Evolutionary conservation across 2,888 invertebrate genomes (phyloP), one percentile per base, ranked within the genome.

Genomic region (Prionchulus punctatus): DNA sequence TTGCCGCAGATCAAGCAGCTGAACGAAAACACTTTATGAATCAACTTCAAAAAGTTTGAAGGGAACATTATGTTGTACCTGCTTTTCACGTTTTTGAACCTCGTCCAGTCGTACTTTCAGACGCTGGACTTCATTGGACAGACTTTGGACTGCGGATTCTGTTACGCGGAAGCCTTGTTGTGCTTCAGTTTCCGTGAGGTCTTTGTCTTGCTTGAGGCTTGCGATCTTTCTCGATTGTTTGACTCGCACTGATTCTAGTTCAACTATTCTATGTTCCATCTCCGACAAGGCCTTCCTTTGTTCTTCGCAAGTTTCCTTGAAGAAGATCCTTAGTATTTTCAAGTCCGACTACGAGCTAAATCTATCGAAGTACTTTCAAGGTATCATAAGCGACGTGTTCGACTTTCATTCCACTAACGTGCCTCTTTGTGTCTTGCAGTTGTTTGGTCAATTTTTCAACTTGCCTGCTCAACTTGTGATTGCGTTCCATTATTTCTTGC

Each of bases 401-500:
- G 2, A 84, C 81, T 73, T 88, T 86, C 49, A 90, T 78, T 67
- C 89, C 88, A 21, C 85, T 80, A 36, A 85, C 78, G 64, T 86
- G 84, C 1, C 83, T 78, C 60, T 85, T 82, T n/a, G 85, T 81
- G 63, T 91, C 89, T 18, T 79, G 78, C 30, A 90, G 74, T 70
- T 89, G 87, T 36, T 82, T 72, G 58, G 84, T 82, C 53, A 87
- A 76, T 64, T 85, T 82, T 70, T 90, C 90, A 55, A 84, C 80
- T 69, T 88, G 84, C 58, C 87, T 86, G 65, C 81, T 79, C 30
- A 87, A 75, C 70, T 88, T 88, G 70, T 85, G 86, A 59, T 81
- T 79, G 59, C 86, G 82, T 18, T 55, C 55, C 30, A 55, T 36
- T n/a, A 55, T 18, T 15, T 55, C 55, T 21, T 55, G 45, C 2